Evolutionary conservation across 2,113 vertebrate species (phyloP), one percentile per base, ranked within the genome.

Genomic region (Urocolius indicus): DNA sequence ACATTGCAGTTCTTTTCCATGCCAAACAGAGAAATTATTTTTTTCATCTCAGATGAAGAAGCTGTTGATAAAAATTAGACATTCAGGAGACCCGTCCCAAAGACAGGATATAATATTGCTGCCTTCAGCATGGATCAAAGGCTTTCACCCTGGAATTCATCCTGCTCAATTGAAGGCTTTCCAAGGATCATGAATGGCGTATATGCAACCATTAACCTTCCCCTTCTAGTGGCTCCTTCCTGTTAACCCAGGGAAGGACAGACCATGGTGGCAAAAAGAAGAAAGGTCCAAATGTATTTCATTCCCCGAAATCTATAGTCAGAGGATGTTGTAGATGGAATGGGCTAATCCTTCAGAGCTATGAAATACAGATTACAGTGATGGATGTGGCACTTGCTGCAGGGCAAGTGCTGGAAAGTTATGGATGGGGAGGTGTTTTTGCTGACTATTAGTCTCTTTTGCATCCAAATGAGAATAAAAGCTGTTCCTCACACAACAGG

Each of bases 91-190:
- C 24, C 29, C 49, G 24, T 48, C 45, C 55, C 57, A 54, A 72
- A 45, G 51, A 43, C 51, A 71, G 24, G 29, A 18, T 8, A 38
- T 5, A 29, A 22, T 38, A 13, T 16, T 19, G 57, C 51, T 82
- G 58, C 29, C 38, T 69, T 11, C 51, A 55, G 46, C n/a, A 9
- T 1, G 12, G 24, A 74, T 34, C 12, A 11, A 55, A 74, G 68
- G 7, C 17, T 48, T 54, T 46, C 29, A 6, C 29, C 0, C 0
- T 55, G 54, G 24, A 32, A 22, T n/a, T 41, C 0, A 0, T 63
- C 34, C 62, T 36, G 19, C 34, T 51, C 34, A 36, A 18, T 30
- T 1, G 0, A 46, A 58, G 66, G 36, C 41, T 57, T 75, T 38
- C 76, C 43, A 29, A 63, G 26, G 63, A 43, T 49, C 20, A 3